A percentile compares a stretch with the other conserved stretches of the same genome.
These are phyloP conservation scores for Sycophaga agraensis DNA, from an alignment of 1,140 invertebrate species.

Conservation along the genomic window DNA sequence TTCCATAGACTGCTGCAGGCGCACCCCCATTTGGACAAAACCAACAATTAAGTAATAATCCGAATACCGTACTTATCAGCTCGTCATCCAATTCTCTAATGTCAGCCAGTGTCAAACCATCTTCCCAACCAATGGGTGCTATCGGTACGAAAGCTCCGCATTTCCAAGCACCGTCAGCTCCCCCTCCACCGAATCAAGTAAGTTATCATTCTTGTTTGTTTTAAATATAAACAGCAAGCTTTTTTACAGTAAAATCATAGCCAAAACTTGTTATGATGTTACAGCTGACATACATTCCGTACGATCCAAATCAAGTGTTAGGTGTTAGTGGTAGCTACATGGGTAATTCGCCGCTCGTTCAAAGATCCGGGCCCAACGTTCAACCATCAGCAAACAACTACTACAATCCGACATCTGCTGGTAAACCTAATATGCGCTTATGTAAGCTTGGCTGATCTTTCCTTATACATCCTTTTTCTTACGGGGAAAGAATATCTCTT, in stretches of 20 bases:
- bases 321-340: constrained; percentile 60
- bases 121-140: constrained; percentile 78
- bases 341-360: constrained; percentile 65
- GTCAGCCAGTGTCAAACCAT: constrained; percentile 85
- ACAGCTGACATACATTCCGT: constrained; percentile 57
- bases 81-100: constrained; percentile 85
- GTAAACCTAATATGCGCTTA: constrained; percentile 43
- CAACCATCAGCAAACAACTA: constrained; percentile 62
- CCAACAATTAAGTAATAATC: constrained; percentile 77
- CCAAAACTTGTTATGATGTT: neutral
- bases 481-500: neutral
- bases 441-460: constrained; percentile 34
- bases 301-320: constrained; percentile 58
- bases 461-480: too few relatives aligned
- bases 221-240: too few relatives aligned
- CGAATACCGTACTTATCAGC: constrained; percentile 85
- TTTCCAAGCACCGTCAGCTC: constrained; percentile 55
- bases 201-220: constrained; percentile 10
- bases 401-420: constrained; percentile 60
- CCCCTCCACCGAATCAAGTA: constrained; percentile 57
- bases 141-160: constrained; percentile 69
- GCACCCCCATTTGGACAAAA: constrained; percentile 72
- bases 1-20: constrained; percentile 59
- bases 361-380: constrained; percentile 59
- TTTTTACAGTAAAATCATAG: neutral